Base-by-base conservation (phyloP, 2,888 invertebrate species). In the Patella caerulea region DNA sequence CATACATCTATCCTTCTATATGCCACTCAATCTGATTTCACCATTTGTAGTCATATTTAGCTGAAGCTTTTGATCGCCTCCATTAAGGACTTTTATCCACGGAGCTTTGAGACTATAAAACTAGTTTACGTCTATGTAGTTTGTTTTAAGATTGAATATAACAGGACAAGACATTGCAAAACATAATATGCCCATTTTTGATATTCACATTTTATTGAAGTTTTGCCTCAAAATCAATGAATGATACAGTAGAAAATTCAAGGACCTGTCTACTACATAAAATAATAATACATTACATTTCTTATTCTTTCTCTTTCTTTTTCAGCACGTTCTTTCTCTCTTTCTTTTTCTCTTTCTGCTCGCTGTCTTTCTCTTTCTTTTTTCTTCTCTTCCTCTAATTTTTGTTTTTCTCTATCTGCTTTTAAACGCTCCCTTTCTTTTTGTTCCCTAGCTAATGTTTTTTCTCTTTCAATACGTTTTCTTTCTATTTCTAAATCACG, bases 401-500 rank as follows among this genome's bases (percentile, higher is more conserved):
- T 79, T 72, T 83, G 81, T 54, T 74, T 74, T 71, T 83, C 84
- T 34, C 80, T 75, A 69, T 81, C 79, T 72, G 75, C 80, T 53
- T 76, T 81, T 80, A 79, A 73, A 80, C 81, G 17, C 73, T 76
- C 72, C 54, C 78, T 71, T 77, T 80, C 72, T 71, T 74, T 75
- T 72, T 79, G 74, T 72, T 81, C 78, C 73, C 78, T 76, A 55
- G 19, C 53, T 53, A 71, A 53, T 14, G 59, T 17, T 71, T 71
- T 73, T 79, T 75, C 76, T 78, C 78, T 81, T 80, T 76, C 81
- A 73, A 73, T 81, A 73, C 75, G 83, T 79, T 78, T 82, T 73
- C 81, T 81, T 76, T 79, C 81, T 54, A 78, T 79, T 71, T 84
- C 83, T 34, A 82, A 81, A 53, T 80, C 81, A 34, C 82, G 83